A percentile compares a stretch with the other conserved stretches of the same genome.
Conservation (phyloP, 1,140 invertebrate genomes). For the Lethrus apterus region DNA sequence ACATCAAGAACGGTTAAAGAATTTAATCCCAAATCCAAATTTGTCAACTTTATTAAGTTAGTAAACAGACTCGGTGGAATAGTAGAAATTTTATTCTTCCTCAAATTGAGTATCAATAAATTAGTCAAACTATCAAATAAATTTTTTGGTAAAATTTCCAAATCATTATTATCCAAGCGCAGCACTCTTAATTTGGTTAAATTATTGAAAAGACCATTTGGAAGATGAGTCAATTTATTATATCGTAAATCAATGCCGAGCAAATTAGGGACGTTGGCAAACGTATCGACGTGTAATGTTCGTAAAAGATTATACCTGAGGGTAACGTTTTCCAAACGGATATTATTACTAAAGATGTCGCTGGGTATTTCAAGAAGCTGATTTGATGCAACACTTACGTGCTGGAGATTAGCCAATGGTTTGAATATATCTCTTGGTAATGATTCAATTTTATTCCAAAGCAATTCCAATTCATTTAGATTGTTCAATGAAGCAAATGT, state of each 20-base stretch:
- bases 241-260: not conserved
- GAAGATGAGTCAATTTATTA: not conserved
- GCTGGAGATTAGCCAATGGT: slow-evolving; percentile 4
- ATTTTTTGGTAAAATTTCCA: slow-evolving; percentile 1
- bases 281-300: too few species aligned
- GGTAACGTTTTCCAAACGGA: too few species aligned
- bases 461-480: slow-evolving; percentile 9
- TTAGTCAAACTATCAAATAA: slow-evolving; percentile 10
- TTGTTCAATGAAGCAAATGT: slow-evolving; percentile 3
- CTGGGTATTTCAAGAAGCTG: too few species aligned
- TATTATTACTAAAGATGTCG: too few species aligned
- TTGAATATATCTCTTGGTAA: slow-evolving; percentile 7
- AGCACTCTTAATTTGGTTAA: slow-evolving; percentile 13
- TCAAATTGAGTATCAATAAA: slow-evolving; percentile 10
- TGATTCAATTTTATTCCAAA: slow-evolving; percentile 11
- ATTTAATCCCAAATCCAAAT: slow-evolving; percentile 25
- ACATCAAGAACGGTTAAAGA: slow-evolving; percentile 1
- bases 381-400: too few species aligned
- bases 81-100: slow-evolving; percentile 11
- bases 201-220: slow-evolving; percentile 14
- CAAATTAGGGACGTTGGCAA: not conserved
- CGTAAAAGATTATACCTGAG: too few species aligned
- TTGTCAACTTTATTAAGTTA: slow-evolving; percentile 19
- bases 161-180: slow-evolving; percentile 8
- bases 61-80: slow-evolving; percentile 17